phyloP scores from a whole-genome alignment of 2,888 invertebrate species.

The Digitonthophagus gazella region DNA sequence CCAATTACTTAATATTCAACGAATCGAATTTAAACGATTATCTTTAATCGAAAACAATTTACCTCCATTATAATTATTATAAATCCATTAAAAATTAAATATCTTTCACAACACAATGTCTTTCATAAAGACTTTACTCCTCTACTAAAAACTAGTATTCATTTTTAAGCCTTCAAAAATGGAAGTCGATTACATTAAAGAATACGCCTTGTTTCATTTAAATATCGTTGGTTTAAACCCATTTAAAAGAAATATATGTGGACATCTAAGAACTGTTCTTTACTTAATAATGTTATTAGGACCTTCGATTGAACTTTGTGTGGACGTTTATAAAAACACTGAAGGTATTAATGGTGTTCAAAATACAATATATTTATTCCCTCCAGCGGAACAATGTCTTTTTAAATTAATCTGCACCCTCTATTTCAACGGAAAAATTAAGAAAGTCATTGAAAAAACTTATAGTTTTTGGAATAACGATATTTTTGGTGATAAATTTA shows the following conservation, averaged over 20 bases:
- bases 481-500: not conserved
- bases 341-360: not conserved
- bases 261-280: not conserved
- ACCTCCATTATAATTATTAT: too few relatives aligned
- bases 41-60: too few relatives aligned
- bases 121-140: not conserved
- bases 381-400: not conserved
- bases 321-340: not conserved
- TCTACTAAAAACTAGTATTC: not conserved
- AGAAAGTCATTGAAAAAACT: not conserved
- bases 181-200: not conserved
- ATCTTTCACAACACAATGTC: not conserved
- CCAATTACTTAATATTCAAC: too few relatives aligned
- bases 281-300: not conserved
- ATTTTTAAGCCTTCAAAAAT: not conserved
- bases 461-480: slow-evolving; percentile 2
- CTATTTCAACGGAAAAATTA: not conserved
- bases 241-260: not conserved
- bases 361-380: not conserved
- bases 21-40: too few relatives aligned
- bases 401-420: slow-evolving; percentile 3
- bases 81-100: not conserved
- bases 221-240: not conserved
- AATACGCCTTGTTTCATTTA: not conserved
- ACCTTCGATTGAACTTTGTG: not conserved